These are phyloP conservation scores for Spizaetus ornatus DNA, from an alignment of 2,113 vertebrate species.

Conservation along the genomic window DNA sequence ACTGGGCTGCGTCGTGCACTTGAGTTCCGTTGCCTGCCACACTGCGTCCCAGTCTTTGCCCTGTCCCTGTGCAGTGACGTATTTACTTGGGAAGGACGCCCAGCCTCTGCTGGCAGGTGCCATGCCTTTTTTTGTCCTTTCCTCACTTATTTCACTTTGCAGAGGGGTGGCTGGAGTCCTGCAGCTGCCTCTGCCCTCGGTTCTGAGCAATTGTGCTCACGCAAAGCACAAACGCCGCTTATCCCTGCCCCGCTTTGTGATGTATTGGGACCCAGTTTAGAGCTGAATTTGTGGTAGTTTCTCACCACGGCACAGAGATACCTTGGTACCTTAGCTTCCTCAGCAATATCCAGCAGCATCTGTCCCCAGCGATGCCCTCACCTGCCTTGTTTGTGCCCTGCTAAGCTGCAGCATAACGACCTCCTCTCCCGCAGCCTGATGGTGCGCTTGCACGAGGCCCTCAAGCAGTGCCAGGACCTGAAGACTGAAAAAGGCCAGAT, in stretches of 20 bases:
- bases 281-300: background rate
- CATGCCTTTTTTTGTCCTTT: background rate
- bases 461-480: conserved; percentile 84
- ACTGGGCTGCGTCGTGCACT: background rate
- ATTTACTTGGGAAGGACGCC: background rate
- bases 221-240: background rate
- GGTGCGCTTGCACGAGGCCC: conserved; percentile 77
- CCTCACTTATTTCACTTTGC: background rate
- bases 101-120: background rate
- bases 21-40: background rate
- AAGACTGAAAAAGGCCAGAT: conserved; percentile 80
- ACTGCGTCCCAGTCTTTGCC: accelerated
- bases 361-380: accelerated
- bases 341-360: background rate
- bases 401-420: too few species aligned
- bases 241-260: background rate
- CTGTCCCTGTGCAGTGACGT: background rate
- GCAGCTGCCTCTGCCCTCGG: background rate
- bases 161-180: background rate
- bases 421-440: conserved; percentile 71
- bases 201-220: background rate
- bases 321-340: background rate
- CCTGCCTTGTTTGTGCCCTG: too few species aligned
- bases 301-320: accelerated
- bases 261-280: background rate